Evolutionary conservation across 1,140 invertebrate genomes (phyloP).

Genomic region (Acyrthosiphon pisum): DNA sequence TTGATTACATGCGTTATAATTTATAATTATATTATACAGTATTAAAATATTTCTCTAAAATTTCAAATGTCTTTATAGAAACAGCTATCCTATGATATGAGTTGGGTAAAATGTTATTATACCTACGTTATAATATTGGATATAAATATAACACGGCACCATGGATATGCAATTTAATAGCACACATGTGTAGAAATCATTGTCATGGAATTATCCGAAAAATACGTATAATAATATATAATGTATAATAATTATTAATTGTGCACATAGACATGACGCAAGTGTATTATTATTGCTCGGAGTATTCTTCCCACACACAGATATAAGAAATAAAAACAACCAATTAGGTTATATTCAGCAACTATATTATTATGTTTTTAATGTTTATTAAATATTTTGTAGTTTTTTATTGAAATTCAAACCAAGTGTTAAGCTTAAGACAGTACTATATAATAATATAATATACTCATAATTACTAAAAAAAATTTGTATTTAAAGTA

Average conservation of each 20-base stretch:
- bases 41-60: background rate
- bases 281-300: no score
- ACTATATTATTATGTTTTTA: no score
- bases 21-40: background rate
- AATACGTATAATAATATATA: no score
- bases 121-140: background rate
- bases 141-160: background rate
- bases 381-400: no score
- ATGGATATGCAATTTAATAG: background rate
- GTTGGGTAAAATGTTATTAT: background rate
- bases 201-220: background rate
- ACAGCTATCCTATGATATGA: no score
- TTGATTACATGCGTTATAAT: background rate
- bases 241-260: no score
- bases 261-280: no score
- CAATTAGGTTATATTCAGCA: no score
- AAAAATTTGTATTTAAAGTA: background rate
- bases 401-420: no score
- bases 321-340: no score
- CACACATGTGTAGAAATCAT: background rate
- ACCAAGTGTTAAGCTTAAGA: no score
- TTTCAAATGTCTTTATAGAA: background rate
- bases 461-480: background rate
- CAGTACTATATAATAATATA: background rate
- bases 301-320: no score